A percentile compares a stretch with the other conserved stretches of the same genome.
Evolutionary conservation across 1,140 invertebrate genomes (phyloP).

Genomic region (Bombus superbus): DNA sequence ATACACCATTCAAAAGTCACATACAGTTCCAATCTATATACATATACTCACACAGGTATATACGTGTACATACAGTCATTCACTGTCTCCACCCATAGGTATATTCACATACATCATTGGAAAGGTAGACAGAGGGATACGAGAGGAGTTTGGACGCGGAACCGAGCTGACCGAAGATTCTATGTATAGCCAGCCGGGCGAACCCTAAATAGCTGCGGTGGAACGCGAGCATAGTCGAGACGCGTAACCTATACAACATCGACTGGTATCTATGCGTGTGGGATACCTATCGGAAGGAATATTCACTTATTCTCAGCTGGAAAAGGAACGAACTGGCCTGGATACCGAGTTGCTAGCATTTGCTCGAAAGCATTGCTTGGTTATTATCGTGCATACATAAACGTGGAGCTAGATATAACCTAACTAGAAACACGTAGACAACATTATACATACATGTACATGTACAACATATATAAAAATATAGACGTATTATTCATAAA

Average conservation of each 20-base stretch:
- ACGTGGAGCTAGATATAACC: not conserved
- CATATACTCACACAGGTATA: not conserved
- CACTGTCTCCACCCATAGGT: not conserved
- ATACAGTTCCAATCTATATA: not conserved
- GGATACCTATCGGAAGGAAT: constrained; percentile 3
- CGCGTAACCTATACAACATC: constrained; percentile 55
- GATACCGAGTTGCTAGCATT: constrained; percentile 16
- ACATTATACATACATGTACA: not conserved
- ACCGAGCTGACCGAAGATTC: constrained; percentile 76
- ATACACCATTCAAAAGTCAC: not conserved
- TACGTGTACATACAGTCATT: not conserved
- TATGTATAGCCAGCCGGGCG: constrained; percentile 81
- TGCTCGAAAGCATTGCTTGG: not conserved
- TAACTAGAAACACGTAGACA: not conserved
- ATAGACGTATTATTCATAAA: not conserved
- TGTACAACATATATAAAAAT: not conserved
- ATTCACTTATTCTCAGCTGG: not conserved
- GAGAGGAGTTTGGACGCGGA: constrained; percentile 65
- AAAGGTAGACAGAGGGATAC: not conserved
- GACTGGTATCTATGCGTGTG: not conserved
- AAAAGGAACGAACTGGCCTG: constrained; percentile 13
- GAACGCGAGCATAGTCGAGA: constrained; percentile 45
- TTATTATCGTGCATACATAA: not conserved
- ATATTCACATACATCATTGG: not conserved
- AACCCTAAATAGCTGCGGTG: constrained; percentile 80